These are phyloP conservation scores for Callyntrura guangdongensis DNA, from an alignment of 2,888 invertebrate species.

Conservation along the genomic window DNA sequence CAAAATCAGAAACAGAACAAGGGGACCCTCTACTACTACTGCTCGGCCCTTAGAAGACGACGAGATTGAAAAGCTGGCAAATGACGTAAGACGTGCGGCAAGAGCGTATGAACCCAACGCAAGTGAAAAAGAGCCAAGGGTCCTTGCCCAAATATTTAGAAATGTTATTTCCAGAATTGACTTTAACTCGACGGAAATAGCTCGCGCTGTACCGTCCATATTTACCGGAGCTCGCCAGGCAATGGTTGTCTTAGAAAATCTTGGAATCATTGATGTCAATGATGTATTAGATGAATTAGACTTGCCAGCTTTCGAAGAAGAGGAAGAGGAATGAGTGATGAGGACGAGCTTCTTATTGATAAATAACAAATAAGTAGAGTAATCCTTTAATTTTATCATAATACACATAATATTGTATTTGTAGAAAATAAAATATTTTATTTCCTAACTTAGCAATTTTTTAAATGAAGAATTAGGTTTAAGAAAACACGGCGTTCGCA, in stretches of 20 bases:
- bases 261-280: constrained; percentile 80
- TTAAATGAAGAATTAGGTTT: too few relatives aligned
- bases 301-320: constrained; percentile 51
- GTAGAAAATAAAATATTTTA: too few relatives aligned
- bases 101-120: constrained; percentile 80
- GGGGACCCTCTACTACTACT: constrained; percentile 37
- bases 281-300: constrained; percentile 73
- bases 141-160: constrained; percentile 73
- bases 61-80: constrained; percentile 79
- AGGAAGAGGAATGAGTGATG: constrained; percentile 55
- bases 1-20: constrained; percentile 48
- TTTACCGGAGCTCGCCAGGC: constrained; percentile 84
- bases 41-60: constrained; percentile 77
- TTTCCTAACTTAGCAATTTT: too few relatives aligned
- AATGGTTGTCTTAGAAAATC: constrained; percentile 81
- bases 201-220: constrained; percentile 82
- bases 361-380: neutral
- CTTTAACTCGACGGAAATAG: constrained; percentile 81
- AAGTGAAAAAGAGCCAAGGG: constrained; percentile 78
- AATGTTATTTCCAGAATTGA: constrained; percentile 79
- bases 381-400: too few relatives aligned
- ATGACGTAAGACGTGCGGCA: constrained; percentile 78
- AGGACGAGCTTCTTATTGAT: neutral
- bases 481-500: too few relatives aligned
- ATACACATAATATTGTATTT: too few relatives aligned